These are phyloP conservation scores for Hylaea fasciaria DNA, from an alignment of 2,888 invertebrate genomes.

Conservation along the genomic window DNA sequence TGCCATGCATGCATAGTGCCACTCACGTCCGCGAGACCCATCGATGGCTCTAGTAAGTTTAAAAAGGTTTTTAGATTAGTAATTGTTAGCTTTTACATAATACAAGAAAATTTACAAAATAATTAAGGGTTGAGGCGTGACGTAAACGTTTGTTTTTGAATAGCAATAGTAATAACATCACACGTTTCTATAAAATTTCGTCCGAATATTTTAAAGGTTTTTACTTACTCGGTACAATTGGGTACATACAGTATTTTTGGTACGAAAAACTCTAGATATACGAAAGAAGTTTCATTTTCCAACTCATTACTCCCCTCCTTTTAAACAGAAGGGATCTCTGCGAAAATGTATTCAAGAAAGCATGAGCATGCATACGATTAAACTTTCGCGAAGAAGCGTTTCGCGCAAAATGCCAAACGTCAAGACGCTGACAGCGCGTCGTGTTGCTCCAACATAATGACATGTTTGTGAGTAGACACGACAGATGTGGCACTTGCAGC, in stretches of 20 bases:
- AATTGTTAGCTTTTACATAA: no score
- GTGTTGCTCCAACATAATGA: conserved; percentile 4
- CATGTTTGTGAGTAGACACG: background rate
- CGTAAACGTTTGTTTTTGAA: no score
- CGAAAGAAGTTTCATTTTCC: background rate
- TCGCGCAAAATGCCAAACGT: conserved; percentile 15
- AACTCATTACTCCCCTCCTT: background rate
- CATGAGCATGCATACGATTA: conserved; percentile 13
- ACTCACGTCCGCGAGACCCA: conserved; percentile 17
- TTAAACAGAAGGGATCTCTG: background rate
- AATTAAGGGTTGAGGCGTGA: no score
- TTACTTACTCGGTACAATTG: no score
- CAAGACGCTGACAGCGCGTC: conserved; percentile 9
- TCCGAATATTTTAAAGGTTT: no score
- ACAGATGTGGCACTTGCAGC: background rate
- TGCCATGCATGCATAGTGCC: conserved; percentile 10
- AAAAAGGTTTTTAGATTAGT: background rate
- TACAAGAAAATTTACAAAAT: no score
- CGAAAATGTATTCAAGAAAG: conserved; percentile 8
- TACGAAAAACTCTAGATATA: background rate
- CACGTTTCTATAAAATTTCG: no score
- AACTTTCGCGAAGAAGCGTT: conserved; percentile 18
- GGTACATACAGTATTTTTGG: no score
- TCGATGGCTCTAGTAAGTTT: background rate
- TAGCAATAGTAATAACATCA: no score